Base-by-base conservation (phyloP, 2,797 vertebrate genomes). In the Coendou prehensilis region DNA sequence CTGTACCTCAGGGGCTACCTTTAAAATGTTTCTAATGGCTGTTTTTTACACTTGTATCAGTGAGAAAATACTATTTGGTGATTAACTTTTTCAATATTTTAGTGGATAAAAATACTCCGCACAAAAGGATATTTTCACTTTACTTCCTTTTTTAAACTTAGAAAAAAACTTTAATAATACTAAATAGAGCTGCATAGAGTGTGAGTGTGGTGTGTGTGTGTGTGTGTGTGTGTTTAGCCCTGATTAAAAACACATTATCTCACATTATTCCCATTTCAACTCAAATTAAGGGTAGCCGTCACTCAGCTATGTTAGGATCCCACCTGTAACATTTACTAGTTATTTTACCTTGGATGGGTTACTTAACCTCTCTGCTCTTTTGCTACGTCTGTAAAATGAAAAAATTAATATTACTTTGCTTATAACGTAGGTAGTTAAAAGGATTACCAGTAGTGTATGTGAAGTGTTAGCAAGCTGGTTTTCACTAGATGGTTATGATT, bases 41-140 rank as follows among this genome's bases (percentile, higher is more conserved):
- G 33, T 87, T 94, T 85, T 90, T 28, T 87, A 2, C 84, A n/a
- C 30, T 93, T 75, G 28, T 30, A 69, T 92, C 71, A 71, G 47
- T 54, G 56, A 93, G n/a, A 54, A 71, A 92, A 56, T 64, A 50
- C 47, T 23, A 92, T n/a, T n/a, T 80, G 57, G 45, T 75, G 22
- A 79, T 95, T 59, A 80, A 1, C 81, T 93, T 93, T 52, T 95
- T 91, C 87, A 57, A 45, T 71, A 50, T 23, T 92, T 81, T 59
- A 93, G 0, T 75, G 17, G 15, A 61, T 95, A 64, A 87, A 87
- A 96, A 84, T 89, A 76, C 41, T 89, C 23, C 85, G 13, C 63
- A 82, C 56, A 28, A 90, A 84, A 96, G 63, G 87, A 83, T 87
- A 41, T 41, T 86, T 88, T 89, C 33, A 30, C 37, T 75, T 95